Evolutionary conservation across 2,888 invertebrate species (phyloP), one percentile per base, ranked within the genome.

Genomic region (Alviniconcha strummeri): DNA sequence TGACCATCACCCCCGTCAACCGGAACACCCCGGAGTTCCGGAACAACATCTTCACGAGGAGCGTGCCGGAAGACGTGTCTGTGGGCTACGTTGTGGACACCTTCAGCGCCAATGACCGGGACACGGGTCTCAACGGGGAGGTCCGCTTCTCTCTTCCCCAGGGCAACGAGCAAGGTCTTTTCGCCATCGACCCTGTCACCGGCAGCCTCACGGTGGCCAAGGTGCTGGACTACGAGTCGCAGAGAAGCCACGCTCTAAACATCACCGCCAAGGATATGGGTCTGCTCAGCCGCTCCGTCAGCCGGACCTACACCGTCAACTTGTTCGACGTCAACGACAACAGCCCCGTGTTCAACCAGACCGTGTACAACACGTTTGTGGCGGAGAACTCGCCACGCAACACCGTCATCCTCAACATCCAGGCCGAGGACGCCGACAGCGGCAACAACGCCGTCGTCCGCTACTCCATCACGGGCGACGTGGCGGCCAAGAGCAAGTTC

Each of bases 51-150:
- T 97, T 98, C 93, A 97, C 97, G 94, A 97, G 97, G 0, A 96
- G 97, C 85, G 97, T 98, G 1, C 97, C 97, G 0, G 98, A 98
- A 95, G 98, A 97, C 93, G 97, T 97, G 92, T 96, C 97, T 0
- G 94, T 97, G 0, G 97, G 97, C 3, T 96, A 97, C 0, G 96
- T 96, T 0, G 97, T 98, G 87, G 94, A 88, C 5, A 97, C 96
- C 0, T 96, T 98, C 0, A 96, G 95, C 87, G 98, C 98, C 5
- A 96, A 96, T 0, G 98, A 98, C 93, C 95, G 95, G 85, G 98
- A 98, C 91, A 55, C 95, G 95, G 98, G 98, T 0, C 97, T 98
- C 0, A 98, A 98, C 93, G 98, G 98, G 7, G 96, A 97, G 94
- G 95, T 98, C 0, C 94, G 96, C 13, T 98, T 98, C 93, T 84